A percentile compares a stretch with the other conserved stretches of the same genome.
These are phyloP conservation scores for Amphipoea oculea DNA, from an alignment of 2,888 invertebrate species.

Conservation along the genomic window DNA sequence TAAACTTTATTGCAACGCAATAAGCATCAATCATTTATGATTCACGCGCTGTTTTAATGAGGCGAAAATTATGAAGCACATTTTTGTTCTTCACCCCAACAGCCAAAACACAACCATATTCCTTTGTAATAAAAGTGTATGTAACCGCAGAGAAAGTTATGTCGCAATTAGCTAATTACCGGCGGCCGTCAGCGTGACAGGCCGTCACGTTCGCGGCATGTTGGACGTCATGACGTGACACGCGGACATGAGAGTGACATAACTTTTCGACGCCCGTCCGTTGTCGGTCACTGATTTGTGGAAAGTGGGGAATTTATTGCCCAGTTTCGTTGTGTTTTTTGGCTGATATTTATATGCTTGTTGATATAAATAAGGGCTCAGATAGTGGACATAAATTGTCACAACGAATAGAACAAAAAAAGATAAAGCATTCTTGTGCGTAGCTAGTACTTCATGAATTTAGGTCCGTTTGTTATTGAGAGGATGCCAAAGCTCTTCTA, in stretches of 20 bases:
- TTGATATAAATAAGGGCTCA: conserved; percentile 41
- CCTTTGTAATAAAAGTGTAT: conserved; percentile 19
- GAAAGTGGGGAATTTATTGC: conserved; percentile 66
- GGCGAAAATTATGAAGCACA: conserved; percentile 71
- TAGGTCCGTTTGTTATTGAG: neutral
- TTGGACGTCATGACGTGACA: conserved; percentile 68
- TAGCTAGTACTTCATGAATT: neutral
- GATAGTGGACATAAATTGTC: conserved; percentile 41
- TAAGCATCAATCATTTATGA: conserved; percentile 69
- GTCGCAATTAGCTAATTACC: conserved; percentile 86
- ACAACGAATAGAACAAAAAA: conserved; percentile 19
- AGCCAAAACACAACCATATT: conserved; percentile 27
- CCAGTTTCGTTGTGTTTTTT: conserved; percentile 48
- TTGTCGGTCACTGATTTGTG: conserved; percentile 72
- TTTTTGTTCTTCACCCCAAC: neutral
- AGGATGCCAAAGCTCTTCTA: neutral
- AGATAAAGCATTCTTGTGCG: conserved; percentile 25
- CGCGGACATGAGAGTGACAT: conserved; percentile 76
- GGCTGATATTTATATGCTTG: conserved; percentile 40
- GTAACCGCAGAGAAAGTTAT: conserved; percentile 54
- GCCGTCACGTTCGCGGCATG: conserved; percentile 63
- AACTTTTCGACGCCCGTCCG: conserved; percentile 84
- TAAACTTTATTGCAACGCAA: conserved; percentile 69
- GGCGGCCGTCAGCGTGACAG: conserved; percentile 67
- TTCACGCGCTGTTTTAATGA: conserved; percentile 74